These are phyloP conservation scores for Slavum lentiscoides DNA, from an alignment of 2,888 invertebrate species.

Conservation along the genomic window DNA sequence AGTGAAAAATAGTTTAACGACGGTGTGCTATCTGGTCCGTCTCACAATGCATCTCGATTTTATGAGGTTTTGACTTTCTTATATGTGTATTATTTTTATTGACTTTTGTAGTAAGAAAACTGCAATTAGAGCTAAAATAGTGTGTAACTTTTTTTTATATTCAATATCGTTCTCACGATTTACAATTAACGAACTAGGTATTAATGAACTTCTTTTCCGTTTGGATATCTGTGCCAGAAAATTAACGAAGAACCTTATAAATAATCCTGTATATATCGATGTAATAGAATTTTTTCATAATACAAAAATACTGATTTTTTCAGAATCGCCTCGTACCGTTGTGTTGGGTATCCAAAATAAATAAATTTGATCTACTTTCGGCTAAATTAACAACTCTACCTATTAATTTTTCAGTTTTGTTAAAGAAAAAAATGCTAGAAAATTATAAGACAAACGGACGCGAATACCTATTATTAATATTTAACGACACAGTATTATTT, in stretches of 20 bases:
- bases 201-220: not conserved
- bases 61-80: constrained; percentile 35
- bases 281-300: too few relatives aligned
- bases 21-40: constrained; percentile 3
- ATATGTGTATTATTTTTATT: not conserved
- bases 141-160: not conserved
- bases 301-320: too few relatives aligned
- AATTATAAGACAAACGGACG: not conserved
- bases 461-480: too few relatives aligned
- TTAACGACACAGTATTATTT: too few relatives aligned
- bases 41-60: constrained; percentile 35
- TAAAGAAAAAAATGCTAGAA: not conserved
- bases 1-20: not conserved
- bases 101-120: constrained; percentile 1
- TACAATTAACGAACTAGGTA: not conserved
- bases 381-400: not conserved
- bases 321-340: too few relatives aligned
- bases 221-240: not conserved
- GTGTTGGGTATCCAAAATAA: not conserved
- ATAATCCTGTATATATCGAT: not conserved
- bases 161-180: not conserved
- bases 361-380: not conserved
- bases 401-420: not conserved
- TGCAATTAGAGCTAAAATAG: constrained; percentile 17
- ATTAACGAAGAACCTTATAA: not conserved